Percentiles rank a stretch among this genome's conserved stretches.
These are phyloP conservation scores for Tokudaia muenninki DNA, from an alignment of 2,797 vertebrate species.

Conservation along the genomic window DNA sequence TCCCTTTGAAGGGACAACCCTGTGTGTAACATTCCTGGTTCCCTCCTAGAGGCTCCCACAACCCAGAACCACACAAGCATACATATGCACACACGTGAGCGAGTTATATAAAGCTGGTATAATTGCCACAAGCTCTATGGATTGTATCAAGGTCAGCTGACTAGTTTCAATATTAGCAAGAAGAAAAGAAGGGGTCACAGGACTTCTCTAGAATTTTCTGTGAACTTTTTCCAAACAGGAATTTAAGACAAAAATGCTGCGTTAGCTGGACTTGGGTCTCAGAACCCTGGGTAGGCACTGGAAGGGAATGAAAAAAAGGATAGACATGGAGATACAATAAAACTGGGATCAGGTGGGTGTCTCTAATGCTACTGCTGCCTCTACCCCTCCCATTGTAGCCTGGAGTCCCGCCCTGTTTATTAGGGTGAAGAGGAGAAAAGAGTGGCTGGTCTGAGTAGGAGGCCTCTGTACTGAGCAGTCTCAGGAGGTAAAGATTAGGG, in stretches of 20 bases:
- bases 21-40: background rate
- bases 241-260: background rate
- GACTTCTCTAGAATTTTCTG: conserved; percentile 22
- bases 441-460: background rate
- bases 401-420: background rate
- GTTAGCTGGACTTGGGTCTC: background rate
- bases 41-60: background rate
- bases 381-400: background rate
- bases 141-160: conserved; percentile 1
- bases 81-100: background rate
- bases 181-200: background rate
- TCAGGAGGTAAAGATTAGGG: background rate
- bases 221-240: conserved; percentile 38
- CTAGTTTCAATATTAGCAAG: background rate
- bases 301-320: background rate
- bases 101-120: background rate
- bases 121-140: conserved; percentile 28
- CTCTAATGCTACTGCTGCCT: background rate
- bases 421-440: background rate
- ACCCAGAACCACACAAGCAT: background rate
- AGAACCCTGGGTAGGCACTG: background rate
- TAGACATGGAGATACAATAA: background rate
- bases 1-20: background rate
- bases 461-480: background rate
- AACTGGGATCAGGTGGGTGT: background rate